Evolutionary conservation across 2,113 vertebrate genomes (phyloP), one percentile per base, ranked within the genome.

Genomic region (Chloebia gouldiae): DNA sequence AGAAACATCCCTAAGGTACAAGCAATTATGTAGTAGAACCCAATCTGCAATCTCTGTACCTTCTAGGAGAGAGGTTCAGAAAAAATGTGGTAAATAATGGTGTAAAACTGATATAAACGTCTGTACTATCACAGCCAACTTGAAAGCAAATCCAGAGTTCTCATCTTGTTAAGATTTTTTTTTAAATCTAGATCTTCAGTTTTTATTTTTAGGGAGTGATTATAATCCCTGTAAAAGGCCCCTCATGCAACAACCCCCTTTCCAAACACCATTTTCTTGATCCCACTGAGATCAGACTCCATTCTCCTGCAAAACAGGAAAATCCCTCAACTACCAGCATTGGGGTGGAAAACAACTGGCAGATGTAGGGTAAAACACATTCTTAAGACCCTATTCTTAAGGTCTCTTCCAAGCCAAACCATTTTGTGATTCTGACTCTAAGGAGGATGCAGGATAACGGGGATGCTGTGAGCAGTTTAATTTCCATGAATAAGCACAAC

Each of bases 371-470:
- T 37, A 69, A 65, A 81, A 49, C 9, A 78, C 10, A 33, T 15
- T 39, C 39, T 39, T 39, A 39, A 39, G 39, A 39, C 39, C 2
- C 4, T 15, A 30, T 22, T 44, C 21, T 40, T 16, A 53, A 68
- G 16, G 21, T 22, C 14, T 54, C 16, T 54, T 76, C 24, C 40
- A 61, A 40, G 4, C 5, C 18, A 76, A 49, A 42, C 4, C 0
- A 0, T n/a, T 53, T 10, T 13, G 19, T 60, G 78, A 53, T 35
- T 66, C 37, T 60, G 30, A 15, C 21, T 54, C 40, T 21, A 57
- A 51, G 71, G 9, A 79, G 19, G 23, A 33, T 8, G 51, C 22
- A 40, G 49, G 40, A 18, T 42, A 86, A 77, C 0, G 0, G 35
- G 60, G 33, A 76, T 33, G 30, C 30, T 37, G 14, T 9, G 24